Evolutionary conservation across 2,888 invertebrate species (phyloP), one percentile per base, ranked within the genome.

Genomic region (Ormyrus nitidulus): DNA sequence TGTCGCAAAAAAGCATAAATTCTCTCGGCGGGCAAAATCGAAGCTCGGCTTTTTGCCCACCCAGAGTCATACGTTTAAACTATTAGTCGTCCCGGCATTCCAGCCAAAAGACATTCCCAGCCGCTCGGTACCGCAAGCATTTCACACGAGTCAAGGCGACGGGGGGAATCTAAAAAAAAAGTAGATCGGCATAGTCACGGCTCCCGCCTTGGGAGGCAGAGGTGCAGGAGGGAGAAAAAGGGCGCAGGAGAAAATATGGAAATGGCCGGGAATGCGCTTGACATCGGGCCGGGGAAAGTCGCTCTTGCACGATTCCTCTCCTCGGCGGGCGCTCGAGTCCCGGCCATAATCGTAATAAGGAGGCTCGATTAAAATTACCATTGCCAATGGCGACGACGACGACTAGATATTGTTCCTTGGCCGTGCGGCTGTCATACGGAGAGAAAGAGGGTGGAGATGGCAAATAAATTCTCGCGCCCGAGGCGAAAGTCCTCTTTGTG

Each of bases 301-400:
- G 58, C 19, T 7, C 49, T 5, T 19, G 44, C 61, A 77, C 72
- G 76, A 70, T 66, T 77, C 48, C 46, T 58, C 54, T 8, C 54
- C 34, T 34, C 34, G 34, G 34, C 51, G 34, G 6, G 3, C 34
- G 19, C 9, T 9, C 56, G 54, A 69, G 73, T 73, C 65, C 65
- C 44, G 70, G 72, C 44, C 71, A 65, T 69, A 76, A 76, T 76
- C 76, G 76, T 68, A 61, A 69, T 76, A 69, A 76, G 68, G 61
- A 48, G 54, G 53, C 34, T 19, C 75, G 71, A 80, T 80, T 80
- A 75, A 80, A 80, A 80, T 80, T 75, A 80, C 70, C 75, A 80
- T 80, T 71, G 70, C 70, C 75, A 66, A 49, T 56, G 74, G 70
- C 70, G 56, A 71, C 59, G 48, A n/a, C 53, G 10, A 11, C 49